Evolutionary conservation across 2,797 vertebrate genomes (phyloP), one percentile per base, ranked within the genome.

Genomic region (Galago senegalensis): DNA sequence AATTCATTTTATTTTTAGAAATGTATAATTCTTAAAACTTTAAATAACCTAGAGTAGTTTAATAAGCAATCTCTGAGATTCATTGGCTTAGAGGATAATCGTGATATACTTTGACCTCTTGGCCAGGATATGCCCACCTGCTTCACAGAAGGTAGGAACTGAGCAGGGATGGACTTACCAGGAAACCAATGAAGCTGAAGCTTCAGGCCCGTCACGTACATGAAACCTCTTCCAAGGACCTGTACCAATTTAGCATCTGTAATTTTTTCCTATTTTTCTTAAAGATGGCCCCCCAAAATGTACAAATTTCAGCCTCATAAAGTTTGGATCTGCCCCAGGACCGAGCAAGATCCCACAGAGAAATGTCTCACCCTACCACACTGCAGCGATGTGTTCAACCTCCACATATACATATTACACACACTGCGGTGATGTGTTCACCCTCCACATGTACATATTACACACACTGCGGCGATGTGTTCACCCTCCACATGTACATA

Each of bases 1-100:
- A 91, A 63, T 94, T 93, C 49, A 86, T 90, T 80, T 86, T 85
- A 92, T 69, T 89, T 94, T 90, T 9, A 85, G 84, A 83, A 85
- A 76, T 77, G 1, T 75, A 37, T 46, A 84, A n/a, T 65, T 63
- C 87, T 94, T 27, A 86, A 95, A 87, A 93, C 16, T 67, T 77
- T 87, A 86, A 72, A 40, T 81, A 89, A 87, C 21, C 29, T 69
- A 43, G 60, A 82, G 14, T 72, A 87, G 21, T 72, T 85, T 87
- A 67, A 70, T 63, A 49, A 87, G 86, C 16, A 46, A 29, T n/a
- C 87, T 67, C 60, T 76, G 40, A 60, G 14, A 37, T n/a, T 49
- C 80, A 56, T 31, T 94, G 58, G 7, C 61, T 72, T 77, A 81
- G 40, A 73, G 63, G 43, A 58, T 63, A 56, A n/a, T 70, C 61